Percentiles rank a stretch among this genome's conserved stretches.
Conservation (phyloP, 2,888 invertebrate genomes). For the Drosophila algonquin region DNA sequence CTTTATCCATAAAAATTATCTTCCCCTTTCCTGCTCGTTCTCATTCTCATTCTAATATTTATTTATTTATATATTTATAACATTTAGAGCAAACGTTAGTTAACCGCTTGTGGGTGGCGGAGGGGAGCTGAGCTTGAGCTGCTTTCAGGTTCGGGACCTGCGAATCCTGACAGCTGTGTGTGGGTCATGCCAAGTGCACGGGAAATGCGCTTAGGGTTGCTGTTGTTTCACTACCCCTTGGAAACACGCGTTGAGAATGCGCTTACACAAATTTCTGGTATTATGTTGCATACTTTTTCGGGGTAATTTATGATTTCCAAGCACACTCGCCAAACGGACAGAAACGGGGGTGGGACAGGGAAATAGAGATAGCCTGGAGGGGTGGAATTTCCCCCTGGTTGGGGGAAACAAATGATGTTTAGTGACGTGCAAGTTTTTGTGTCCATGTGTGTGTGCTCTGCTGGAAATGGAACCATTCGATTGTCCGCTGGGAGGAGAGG, state of each 20-base stretch:
- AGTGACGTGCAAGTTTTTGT: constrained; percentile 77
- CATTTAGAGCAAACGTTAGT: constrained; percentile 61
- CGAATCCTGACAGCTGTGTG: constrained; percentile 58
- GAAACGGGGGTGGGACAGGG: constrained; percentile 21
- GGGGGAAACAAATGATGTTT: constrained; percentile 75
- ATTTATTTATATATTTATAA: constrained; percentile 65
- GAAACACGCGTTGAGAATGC: constrained; percentile 39
- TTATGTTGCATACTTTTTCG: constrained; percentile 73
- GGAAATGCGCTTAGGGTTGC: constrained; percentile 70
- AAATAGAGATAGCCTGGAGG: constrained; percentile 38
- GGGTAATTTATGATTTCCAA: constrained; percentile 75
- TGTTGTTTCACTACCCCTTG: constrained; percentile 16
- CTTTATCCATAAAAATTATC: too few species aligned
- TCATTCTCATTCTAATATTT: constrained; percentile 43
- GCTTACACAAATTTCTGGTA: constrained; percentile 72
- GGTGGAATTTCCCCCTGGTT: constrained; percentile 40
- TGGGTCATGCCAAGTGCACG: constrained; percentile 51
- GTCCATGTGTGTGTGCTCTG: constrained; percentile 54
- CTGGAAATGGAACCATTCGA: constrained; percentile 70
- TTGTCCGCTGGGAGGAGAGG: constrained; percentile 15
- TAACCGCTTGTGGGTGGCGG: constrained; percentile 33
- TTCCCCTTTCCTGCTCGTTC: background rate
- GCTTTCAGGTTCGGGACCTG: constrained; percentile 20
- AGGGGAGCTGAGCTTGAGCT: background rate
- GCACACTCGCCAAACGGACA: constrained; percentile 45